Conservation (phyloP, 2,113 vertebrate genomes). For the Marcusenius ussheri region DNA sequence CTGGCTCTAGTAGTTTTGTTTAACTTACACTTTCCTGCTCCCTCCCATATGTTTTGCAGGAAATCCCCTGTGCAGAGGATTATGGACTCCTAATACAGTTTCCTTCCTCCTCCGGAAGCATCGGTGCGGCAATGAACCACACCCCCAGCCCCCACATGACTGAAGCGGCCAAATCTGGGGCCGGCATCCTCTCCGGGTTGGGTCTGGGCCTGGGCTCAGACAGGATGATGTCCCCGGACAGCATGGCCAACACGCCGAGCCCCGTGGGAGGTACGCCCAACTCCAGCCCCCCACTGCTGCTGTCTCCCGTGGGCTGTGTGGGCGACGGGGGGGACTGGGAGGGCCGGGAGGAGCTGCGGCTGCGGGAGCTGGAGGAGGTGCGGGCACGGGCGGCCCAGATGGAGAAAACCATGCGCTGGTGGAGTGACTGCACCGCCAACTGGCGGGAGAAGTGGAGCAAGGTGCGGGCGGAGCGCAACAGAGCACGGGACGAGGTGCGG, state of each 20-base stretch:
- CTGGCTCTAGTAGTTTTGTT: neutral
- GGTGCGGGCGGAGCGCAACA: constrained; percentile 86
- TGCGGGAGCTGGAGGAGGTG: constrained; percentile 89
- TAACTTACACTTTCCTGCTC: neutral
- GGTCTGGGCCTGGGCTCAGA: constrained; percentile 73
- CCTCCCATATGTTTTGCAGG: constrained; percentile 22
- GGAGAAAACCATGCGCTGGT: constrained; percentile 99
- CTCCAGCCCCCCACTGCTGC: constrained; percentile 67
- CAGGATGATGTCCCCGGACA: constrained; percentile 68
- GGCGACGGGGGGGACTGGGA: constrained; percentile 83
- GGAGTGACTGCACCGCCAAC: constrained; percentile 96
- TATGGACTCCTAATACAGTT: constrained; percentile 27
- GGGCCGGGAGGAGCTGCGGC: constrained; percentile 85
- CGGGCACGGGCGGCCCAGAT: constrained; percentile 86
- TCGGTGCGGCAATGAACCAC: constrained; percentile 61
- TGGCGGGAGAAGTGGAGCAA: constrained; percentile 99
- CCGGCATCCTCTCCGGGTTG: constrained; percentile 49
- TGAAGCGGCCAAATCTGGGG: constrained; percentile 51
- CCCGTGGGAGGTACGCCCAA: constrained; percentile 77
- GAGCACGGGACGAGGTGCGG: constrained; percentile 83
- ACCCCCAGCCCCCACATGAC: constrained; percentile 64
- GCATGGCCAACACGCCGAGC: constrained; percentile 69
- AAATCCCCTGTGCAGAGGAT: constrained; percentile 18
- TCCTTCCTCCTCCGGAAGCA: constrained; percentile 21
- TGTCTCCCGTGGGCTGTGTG: constrained; percentile 49